Base-by-base conservation (phyloP, 2,797 vertebrate species). In the Scarus forsteni region DNA sequence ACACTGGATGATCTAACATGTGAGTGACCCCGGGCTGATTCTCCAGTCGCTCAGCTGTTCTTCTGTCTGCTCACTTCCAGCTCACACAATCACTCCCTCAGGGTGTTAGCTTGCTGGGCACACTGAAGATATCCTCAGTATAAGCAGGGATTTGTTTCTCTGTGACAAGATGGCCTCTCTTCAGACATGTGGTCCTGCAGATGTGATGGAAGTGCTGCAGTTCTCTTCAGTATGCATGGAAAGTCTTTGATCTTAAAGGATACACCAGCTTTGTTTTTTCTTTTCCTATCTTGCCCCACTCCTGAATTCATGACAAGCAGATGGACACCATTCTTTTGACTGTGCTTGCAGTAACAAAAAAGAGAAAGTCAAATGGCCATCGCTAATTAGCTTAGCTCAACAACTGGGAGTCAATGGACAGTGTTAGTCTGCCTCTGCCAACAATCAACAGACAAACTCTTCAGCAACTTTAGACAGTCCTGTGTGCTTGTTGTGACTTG, bases 1-100 rank as follows among this genome's bases (percentile, higher is more conserved):
- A 79, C 81, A 79, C 81, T 86, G 82, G 83, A 73, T 38, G 42
- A 75, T 80, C 80, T 74, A 61, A 85, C 74, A 62, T 75, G 73
- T 74, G 73, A 84, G 79, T 75, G 75, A 79, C 71, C 83, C 68
- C n/a, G 2, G 38, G 73, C 79, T 82, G 77, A 76, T 86, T 81
- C 73, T 77, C 50, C 46, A 61, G 64, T 75, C 79, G 43, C 70
- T 86, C 67, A 50, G 42, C 66, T 71, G 64, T 64, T 10, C 58
- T 34, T n/a, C 8, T 40, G 44, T 4, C 48, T 3, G 13, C 55
- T 49, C 60, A 53, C 66, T 64, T 55, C 61, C 55, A 42, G 40
- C 18, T 46, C 71, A 43, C 54, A 49, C 53, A 46, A 42, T 48
- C 14, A 8, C 38, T 45, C 15, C 44, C 18, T 45, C 6, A 0